phyloP scores from a whole-genome alignment of 2,888 invertebrate species.

The Sialis fuliginosa region DNA sequence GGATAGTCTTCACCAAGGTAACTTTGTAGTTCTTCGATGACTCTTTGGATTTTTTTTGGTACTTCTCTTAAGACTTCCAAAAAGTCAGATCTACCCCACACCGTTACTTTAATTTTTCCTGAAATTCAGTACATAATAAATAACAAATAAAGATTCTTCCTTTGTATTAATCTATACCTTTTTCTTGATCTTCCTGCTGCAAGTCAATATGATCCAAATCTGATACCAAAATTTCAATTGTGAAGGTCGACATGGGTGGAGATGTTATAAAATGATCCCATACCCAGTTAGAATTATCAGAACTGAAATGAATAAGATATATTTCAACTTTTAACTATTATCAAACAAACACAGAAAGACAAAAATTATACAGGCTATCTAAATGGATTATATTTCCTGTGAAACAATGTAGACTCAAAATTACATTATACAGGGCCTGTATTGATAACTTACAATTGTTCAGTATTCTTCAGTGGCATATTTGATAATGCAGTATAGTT shows the following conservation, averaged over 20 bases:
- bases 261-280: constrained; percentile 52
- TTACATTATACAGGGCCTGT: background rate
- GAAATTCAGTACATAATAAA: background rate
- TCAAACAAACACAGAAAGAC: too few species aligned
- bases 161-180: too few species aligned
- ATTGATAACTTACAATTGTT: constrained; percentile 36
- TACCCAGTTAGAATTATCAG: constrained; percentile 37
- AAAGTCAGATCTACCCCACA: constrained; percentile 47
- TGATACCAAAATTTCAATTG: constrained; percentile 53
- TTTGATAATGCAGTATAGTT: constrained; percentile 43
- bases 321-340: too few species aligned
- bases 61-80: constrained; percentile 36
- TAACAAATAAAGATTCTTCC: too few species aligned
- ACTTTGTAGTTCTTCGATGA: constrained; percentile 38
- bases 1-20: constrained; percentile 50
- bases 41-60: constrained; percentile 34
- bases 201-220: constrained; percentile 26
- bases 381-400: background rate
- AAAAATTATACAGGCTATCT: too few species aligned
- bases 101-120: constrained; percentile 28
- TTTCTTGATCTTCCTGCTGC: too few species aligned
- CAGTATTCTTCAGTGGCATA: constrained; percentile 35
- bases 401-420: background rate
- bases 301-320: constrained; percentile 19
- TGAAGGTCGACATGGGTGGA: constrained; percentile 60